Evolutionary conservation across 2,888 invertebrate genomes (phyloP), one percentile per base, ranked within the genome.

Genomic region (Xanthia icteritia): DNA sequence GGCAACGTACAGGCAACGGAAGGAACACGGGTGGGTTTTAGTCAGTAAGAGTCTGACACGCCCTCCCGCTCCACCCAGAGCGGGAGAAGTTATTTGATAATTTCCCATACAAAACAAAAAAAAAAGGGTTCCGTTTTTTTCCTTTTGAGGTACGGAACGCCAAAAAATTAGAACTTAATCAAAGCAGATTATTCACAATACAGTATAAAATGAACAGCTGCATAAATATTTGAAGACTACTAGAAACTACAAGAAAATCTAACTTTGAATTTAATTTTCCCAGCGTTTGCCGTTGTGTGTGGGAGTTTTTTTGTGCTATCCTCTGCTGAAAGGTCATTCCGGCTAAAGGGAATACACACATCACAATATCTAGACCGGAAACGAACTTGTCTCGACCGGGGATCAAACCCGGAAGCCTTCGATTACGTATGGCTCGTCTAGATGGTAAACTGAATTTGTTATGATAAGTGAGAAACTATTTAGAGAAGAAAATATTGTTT

Each of bases 331-430:
- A 81, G 73, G 71, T 45, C 63, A 80, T 60, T 78, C 73, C 79
- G 58, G 76, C 68, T 83, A 67, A 76, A 81, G 68, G 70, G 74
- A 73, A 64, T 63, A 81, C 77, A 84, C 77, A 82, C 81, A 82
- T 89, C 88, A 86, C 81, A 82, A 77, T 83, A 86, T 86, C 86
- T 86, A 84, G 82, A 85, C 88, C 83, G 88, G 86, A 90, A 90
- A 88, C 83, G 85, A 88, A 91, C 86, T 88, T 86, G 89, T 88
- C 89, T 78, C 79, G 76, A 78, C 85, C 83, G 87, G 83, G 89
- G 81, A 86, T 88, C 80, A 80, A 87, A 89, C 84, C 77, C 83
- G 81, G 67, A 74, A 71, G 48, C 42, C 54, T 65, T 74, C 58
- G 42, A 74, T 79, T 84, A 76, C 36, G 65, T 58, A 56, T 48